These are phyloP conservation scores for Tenebrosternarchus preto DNA, from an alignment of 2,113 vertebrate species.

Conservation along the genomic window DNA sequence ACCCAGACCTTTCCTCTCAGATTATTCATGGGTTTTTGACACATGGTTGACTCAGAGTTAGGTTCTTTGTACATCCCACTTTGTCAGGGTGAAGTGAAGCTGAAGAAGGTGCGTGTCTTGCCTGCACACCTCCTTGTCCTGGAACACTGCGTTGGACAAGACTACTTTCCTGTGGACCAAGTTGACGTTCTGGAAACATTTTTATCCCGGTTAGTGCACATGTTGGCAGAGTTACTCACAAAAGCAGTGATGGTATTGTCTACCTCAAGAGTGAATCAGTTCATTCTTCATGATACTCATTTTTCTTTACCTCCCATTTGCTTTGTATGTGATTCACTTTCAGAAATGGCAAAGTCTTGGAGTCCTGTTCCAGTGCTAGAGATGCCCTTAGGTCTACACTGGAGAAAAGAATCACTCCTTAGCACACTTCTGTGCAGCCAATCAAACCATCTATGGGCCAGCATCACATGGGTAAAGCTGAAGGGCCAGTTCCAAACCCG, in stretches of 20 bases:
- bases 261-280: neutral
- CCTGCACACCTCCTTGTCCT: conserved; percentile 87
- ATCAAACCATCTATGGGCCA: neutral
- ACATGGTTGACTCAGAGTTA: neutral
- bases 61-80: neutral
- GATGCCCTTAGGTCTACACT: conserved; percentile 62
- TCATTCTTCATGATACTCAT: neutral
- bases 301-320: neutral
- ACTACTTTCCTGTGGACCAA: conserved; percentile 85
- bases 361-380: conserved; percentile 57
- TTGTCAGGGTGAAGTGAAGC: conserved; percentile 87
- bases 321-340: conserved; percentile 44
- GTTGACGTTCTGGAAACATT: conserved; percentile 81
- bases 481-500: conserved; percentile 22
- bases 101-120: conserved; percentile 77
- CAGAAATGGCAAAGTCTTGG: conserved; percentile 65
- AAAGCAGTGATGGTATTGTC: neutral
- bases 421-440: neutral
- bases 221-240: neutral
- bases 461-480: neutral
- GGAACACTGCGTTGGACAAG: conserved; percentile 88
- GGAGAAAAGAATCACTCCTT: conserved; percentile 46
- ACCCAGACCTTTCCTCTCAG: neutral
- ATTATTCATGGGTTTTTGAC: neutral
- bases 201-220: conserved; percentile 82